A percentile compares a stretch with the other conserved stretches of the same genome.
phyloP scores from a whole-genome alignment of 2,797 vertebrate genomes.

The Apodemus agrarius region DNA sequence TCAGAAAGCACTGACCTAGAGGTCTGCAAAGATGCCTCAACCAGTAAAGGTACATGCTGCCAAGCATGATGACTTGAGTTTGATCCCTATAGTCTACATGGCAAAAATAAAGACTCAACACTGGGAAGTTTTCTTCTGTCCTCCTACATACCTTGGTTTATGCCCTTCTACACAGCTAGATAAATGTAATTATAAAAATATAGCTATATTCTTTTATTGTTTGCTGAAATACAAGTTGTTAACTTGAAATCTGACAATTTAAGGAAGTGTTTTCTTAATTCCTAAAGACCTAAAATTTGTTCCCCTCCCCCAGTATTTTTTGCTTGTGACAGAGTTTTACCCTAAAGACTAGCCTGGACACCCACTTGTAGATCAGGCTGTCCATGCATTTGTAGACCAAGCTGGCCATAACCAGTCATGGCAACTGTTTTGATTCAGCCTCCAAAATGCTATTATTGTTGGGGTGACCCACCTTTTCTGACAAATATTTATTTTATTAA shows the following conservation, averaged over 20 bases:
- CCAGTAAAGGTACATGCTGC: neutral
- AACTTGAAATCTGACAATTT: conserved; percentile 14
- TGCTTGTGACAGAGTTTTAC: neutral
- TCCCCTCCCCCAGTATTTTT: neutral
- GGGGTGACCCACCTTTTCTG: neutral
- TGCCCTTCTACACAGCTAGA: neutral
- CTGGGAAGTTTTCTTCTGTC: neutral
- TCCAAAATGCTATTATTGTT: neutral
- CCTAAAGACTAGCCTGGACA: neutral
- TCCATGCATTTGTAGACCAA: neutral
- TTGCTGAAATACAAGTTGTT: neutral
- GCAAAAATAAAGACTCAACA: neutral
- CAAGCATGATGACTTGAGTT: neutral
- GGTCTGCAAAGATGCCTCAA: neutral
- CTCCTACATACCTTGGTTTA: neutral
- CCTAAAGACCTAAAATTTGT: neutral
- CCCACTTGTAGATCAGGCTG: neutral
- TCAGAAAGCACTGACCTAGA: neutral
- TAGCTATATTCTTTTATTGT: neutral
- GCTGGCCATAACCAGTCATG: neutral
- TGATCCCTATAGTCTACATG: neutral
- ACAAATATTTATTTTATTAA: neutral
- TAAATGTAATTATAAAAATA: neutral
- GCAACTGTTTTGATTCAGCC: neutral
- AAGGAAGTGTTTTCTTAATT: neutral